Conservation (phyloP, 2,888 invertebrate genomes). For the Calameuta filiformis region DNA sequence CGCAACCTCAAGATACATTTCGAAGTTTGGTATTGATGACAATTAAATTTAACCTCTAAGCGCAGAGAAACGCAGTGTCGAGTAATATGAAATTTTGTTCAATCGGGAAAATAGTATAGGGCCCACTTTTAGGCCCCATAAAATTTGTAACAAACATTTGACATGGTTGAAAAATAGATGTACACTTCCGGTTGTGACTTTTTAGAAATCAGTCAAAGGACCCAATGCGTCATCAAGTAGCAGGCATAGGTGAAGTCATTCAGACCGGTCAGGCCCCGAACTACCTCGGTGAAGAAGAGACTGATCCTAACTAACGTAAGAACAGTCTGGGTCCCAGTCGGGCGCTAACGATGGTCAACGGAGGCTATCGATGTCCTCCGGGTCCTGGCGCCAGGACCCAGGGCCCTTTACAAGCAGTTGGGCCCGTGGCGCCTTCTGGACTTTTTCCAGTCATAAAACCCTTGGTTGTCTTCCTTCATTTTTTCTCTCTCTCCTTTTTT, state of each 20-base stretch:
- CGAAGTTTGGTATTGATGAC: background rate
- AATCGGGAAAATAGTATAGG: background rate
- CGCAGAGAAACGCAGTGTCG: background rate
- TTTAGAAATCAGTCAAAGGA: background rate
- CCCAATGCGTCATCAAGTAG: background rate
- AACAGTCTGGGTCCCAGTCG: background rate
- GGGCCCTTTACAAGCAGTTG: constrained; percentile 39
- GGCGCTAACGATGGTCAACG: background rate
- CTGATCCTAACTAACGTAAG: background rate
- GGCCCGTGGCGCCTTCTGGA: constrained; percentile 42
- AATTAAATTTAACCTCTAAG: background rate
- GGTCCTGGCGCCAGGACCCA: constrained; percentile 47
- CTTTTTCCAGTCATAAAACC: constrained; percentile 26
- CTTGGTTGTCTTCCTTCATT: background rate
- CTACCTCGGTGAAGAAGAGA: background rate
- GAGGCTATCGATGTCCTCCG: constrained; percentile 33
- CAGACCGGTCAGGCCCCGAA: background rate
- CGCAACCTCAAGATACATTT: background rate
- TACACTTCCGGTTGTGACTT: background rate
- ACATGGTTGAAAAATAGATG: background rate
- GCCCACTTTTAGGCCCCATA: no score
- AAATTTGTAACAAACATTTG: background rate
- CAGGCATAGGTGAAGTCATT: background rate
- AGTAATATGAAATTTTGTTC: background rate
- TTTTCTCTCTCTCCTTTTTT: background rate